Conservation (phyloP, 1,140 invertebrate species). For the Euborellia annulipes region DNA sequence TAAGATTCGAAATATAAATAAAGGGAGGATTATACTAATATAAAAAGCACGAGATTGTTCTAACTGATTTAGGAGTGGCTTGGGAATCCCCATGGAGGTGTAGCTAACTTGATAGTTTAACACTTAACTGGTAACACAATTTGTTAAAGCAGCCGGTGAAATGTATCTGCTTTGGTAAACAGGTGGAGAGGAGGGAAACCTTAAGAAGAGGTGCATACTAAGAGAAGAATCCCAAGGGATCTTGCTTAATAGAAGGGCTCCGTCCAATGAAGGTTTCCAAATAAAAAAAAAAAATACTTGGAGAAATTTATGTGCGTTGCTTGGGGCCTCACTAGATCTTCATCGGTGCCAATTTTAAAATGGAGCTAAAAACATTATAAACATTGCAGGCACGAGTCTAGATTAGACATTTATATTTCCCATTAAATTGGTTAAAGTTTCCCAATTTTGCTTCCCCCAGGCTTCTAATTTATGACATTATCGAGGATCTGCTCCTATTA, state of each 20-base stretch:
- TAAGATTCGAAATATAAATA: no score
- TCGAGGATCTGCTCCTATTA: constrained; percentile 5
- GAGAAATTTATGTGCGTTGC: neutral
- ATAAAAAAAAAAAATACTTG: no score
- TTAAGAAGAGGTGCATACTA: neutral
- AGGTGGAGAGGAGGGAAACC: neutral
- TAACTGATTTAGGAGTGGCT: no score
- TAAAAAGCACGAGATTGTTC: no score
- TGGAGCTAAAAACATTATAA: constrained; percentile 2
- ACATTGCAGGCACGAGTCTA: constrained; percentile 7
- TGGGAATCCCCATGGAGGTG: no score
- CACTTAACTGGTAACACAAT: constrained; percentile 6
- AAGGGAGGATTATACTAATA: no score
- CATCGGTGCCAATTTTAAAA: no score
- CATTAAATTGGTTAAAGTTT: constrained; percentile 11
- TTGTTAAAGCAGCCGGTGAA: neutral
- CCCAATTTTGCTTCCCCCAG: constrained; percentile 6
- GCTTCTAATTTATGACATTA: constrained; percentile 9
- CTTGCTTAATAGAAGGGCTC: neutral
- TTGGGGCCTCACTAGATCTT: neutral
- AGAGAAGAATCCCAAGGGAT: neutral
- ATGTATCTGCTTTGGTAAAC: constrained; percentile 4
- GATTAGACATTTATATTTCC: constrained; percentile 12
- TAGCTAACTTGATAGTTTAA: constrained; percentile 3
- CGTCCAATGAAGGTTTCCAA: neutral